phyloP scores from a whole-genome alignment of 2,888 invertebrate species.

The Tipula unca region DNA sequence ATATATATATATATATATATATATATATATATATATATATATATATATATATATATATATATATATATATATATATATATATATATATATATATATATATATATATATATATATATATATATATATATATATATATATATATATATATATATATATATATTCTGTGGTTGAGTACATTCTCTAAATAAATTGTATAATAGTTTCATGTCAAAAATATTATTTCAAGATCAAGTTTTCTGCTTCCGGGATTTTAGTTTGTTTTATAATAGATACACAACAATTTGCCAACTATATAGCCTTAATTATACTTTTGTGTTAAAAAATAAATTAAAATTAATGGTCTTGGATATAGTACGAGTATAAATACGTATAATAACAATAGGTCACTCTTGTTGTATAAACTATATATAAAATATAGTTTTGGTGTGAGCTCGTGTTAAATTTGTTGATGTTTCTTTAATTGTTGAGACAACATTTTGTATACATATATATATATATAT shows the following conservation, averaged over 20 bases:
- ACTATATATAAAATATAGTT: neutral
- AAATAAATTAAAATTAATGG: neutral
- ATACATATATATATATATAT: no score
- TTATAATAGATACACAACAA: neutral
- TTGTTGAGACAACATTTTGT: neutral
- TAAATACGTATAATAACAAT: neutral
- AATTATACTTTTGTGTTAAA: neutral
- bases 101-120: neutral
- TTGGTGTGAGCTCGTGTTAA: neutral
- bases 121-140: neutral
- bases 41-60: neutral
- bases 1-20: neutral
- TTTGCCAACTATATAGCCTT: neutral
- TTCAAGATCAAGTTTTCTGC: neutral
- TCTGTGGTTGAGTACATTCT: neutral
- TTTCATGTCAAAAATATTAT: neutral
- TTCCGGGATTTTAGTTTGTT: neutral
- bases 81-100: neutral
- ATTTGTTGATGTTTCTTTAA: neutral
- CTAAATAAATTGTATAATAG: neutral
- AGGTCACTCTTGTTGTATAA: neutral
- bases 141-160: neutral
- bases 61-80: neutral
- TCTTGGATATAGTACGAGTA: neutral
- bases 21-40: neutral